Base-by-base conservation (phyloP, 2,888 invertebrate species). In the Penaeus monodon region DNA sequence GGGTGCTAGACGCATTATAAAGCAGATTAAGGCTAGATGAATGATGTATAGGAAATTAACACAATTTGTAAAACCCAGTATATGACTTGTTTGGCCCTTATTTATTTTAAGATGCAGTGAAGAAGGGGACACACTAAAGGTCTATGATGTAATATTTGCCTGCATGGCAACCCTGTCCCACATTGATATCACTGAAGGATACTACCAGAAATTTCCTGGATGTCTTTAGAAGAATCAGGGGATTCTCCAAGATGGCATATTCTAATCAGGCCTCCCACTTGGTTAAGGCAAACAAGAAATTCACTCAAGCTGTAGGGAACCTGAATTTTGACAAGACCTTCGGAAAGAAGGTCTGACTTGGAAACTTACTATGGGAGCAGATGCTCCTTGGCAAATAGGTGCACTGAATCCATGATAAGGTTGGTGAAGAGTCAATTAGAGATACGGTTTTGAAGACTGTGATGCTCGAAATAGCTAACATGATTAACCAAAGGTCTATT, bases 1-100 rank as follows among this genome's bases (percentile, higher is more conserved):
- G 64, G 78, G 64, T n/a, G 78, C 24, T 8, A 78, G 78, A 64
- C n/a, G 78, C 22, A 24, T 79, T 63, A 79, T 79, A 79, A 79
- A 79, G 64, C 27, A 64, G 63, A 24, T 64, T 20, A 79, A 65
- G 38, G 63, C 79, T 22, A 22, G 29, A 64, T 64, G 79, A 65
- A 65, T 65, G 22, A 65, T 27, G 33, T 79, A 38, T 79, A 64
- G 79, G 65, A 79, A 79, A 79, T 65, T 79, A 22, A 65, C 17
- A 65, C 33, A 38, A 29, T 79, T 10, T 79, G 65, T 65, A 65
- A 79, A 65, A 65, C 33, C 38, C 79, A 79, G 64, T 3, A 17
- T 29, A 78, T 78, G 44, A 44, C 44, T 10, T 44, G 44, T 44
- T 44, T 44, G 44, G 6, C 10, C 44, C 44, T 44, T 10, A 44